Conservation (phyloP, 92 coral and sea anemone genomes). For the Meandrina meandrites region DNA sequence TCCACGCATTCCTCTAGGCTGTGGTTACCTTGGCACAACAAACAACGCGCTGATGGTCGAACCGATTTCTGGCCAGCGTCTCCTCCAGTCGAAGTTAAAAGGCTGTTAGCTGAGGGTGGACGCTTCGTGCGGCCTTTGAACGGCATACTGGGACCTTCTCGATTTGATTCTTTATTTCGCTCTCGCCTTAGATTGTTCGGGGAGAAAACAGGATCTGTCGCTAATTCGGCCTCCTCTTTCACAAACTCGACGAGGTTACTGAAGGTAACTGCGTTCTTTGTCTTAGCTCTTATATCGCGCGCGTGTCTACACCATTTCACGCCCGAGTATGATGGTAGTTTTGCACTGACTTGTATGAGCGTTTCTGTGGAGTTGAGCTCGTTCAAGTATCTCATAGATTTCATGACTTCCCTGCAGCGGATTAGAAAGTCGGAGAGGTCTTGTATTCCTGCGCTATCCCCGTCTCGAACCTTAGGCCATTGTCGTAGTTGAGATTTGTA, state of each 20-base stretch:
- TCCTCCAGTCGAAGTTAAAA: background rate
- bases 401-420: constrained; percentile 40
- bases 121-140: background rate
- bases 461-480: constrained; percentile 20
- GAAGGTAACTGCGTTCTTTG: background rate
- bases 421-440: constrained; percentile 25
- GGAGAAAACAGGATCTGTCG: constrained; percentile 51
- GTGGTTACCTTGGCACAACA: constrained; percentile 49
- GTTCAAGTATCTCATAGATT: constrained; percentile 24
- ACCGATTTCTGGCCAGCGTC: background rate
- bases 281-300: background rate
- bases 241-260: constrained; percentile 43
- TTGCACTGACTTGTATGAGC: constrained; percentile 36
- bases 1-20: constrained; percentile 43
- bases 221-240: constrained; percentile 46
- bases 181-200: constrained; percentile 42
- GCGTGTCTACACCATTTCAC: constrained; percentile 55
- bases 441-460: background rate
- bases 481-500: constrained; percentile 6
- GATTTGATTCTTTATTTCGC: background rate
- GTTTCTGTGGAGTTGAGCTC: constrained; percentile 49
- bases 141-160: too few species aligned
- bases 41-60: constrained; percentile 29
- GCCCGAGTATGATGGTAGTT: constrained; percentile 44
- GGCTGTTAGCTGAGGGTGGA: background rate